phyloP scores from a whole-genome alignment of 2,888 invertebrate species.

The Empis livida region DNA sequence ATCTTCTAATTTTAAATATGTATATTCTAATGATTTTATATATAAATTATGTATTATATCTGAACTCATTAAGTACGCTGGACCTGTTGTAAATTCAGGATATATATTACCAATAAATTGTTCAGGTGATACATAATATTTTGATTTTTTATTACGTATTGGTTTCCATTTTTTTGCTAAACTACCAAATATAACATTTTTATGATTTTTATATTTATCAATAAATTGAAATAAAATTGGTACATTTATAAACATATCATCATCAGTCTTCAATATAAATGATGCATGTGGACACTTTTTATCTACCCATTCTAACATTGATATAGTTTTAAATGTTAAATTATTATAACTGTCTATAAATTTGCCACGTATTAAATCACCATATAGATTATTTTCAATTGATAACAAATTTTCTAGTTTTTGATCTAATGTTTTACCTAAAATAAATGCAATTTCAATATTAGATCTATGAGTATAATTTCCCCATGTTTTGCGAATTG shows the following conservation, averaged over 20 bases:
- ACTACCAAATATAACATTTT: slow-evolving; percentile 65
- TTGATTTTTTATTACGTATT: slow-evolving; percentile 68
- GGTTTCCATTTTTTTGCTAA: slow-evolving; percentile 76
- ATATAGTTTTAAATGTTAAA: slow-evolving; percentile 69
- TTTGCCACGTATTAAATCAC: slow-evolving; percentile 61
- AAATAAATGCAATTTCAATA: slow-evolving; percentile 39
- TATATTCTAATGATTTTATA: slow-evolving; percentile 50
- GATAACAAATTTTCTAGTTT: slow-evolving; percentile 38
- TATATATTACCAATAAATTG: slow-evolving; percentile 64
- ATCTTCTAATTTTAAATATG: slow-evolving; percentile 78
- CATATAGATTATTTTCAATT: slow-evolving; percentile 58
- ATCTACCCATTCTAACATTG: slow-evolving; percentile 70
- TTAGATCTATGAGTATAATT: slow-evolving; percentile 50
- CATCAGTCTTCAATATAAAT: slow-evolving; percentile 72
- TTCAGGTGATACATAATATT: slow-evolving; percentile 71
- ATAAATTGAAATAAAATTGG: slow-evolving; percentile 56
- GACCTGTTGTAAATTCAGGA: slow-evolving; percentile 89
- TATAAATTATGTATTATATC: slow-evolving; percentile 61
- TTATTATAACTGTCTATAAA: slow-evolving; percentile 71
- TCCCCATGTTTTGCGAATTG: slow-evolving; percentile 73
- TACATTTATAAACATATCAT: slow-evolving; percentile 82
- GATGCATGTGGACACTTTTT: slow-evolving; percentile 57
- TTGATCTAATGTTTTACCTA: slow-evolving; percentile 46
- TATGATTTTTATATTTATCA: slow-evolving; percentile 45
- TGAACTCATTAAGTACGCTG: slow-evolving; percentile 72